Base-by-base conservation (phyloP, 2,888 invertebrate species). In the Polydrusus cervinus region DNA sequence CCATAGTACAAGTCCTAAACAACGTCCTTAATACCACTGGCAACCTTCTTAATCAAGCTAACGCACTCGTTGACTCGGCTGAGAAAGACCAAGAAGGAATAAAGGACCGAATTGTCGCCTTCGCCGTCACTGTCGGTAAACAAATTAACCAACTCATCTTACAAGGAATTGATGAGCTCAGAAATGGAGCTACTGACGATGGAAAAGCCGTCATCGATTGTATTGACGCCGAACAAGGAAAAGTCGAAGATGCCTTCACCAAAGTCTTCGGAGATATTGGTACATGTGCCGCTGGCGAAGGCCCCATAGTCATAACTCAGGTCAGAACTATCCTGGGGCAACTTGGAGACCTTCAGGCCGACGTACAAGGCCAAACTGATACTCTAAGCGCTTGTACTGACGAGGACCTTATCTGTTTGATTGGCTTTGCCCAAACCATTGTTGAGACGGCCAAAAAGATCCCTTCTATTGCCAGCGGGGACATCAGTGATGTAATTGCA, bases 41-140 rank as follows among this genome's bases (percentile, higher is more conserved):
- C 16, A 5, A 0, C n/a, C 18, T 40, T 7, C n/a, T 71, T 0
- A 11, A 40, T 5, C 11, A 34, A 30, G 64, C 43, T 1, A 53
- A 43, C 14, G 43, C 7, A n/a, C 0, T 14, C 7, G 14, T 71
- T 1, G 53, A 61, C 7, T 18, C 13, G 5, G 11, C 64, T 10
- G 64, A 71, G 14, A 43, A 45, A 3, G 11, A 71, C 10, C 30
- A 43, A 20, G 53, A 14, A 1, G 55, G 18, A 47, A 51, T 71
- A 13, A 47, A 60, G 6, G 14, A 60, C 3, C 16, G 7, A 60
- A 14, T 60, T 38, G 38, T 60, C 14, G 16, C 2, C 3, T 9
- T 5, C 10, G 57, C 57, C 10, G 9, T 38, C 11, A 16, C 9
- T 1, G 18, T 60, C 13, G 57, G 57, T 7, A 38, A 18, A 34